Percentiles rank a stretch among this genome's conserved stretches.
phyloP scores from a whole-genome alignment of 2,113 vertebrate genomes.

The Gallinago undulata region DNA sequence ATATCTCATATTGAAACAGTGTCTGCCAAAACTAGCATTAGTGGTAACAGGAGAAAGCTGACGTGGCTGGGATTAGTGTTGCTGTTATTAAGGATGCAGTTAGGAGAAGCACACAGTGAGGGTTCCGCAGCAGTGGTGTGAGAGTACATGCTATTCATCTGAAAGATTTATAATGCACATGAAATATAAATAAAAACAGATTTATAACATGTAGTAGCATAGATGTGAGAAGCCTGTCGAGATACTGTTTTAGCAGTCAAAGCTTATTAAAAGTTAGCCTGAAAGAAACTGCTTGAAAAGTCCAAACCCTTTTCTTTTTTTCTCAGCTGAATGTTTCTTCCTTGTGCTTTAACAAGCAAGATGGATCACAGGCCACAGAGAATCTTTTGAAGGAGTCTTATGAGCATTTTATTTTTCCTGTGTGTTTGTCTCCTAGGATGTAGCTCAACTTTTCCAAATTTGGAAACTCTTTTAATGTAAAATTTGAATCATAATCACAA shows the following conservation, averaged over 20 bases:
- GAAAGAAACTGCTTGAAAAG: not conserved
- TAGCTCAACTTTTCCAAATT: not conserved
- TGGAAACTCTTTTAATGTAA: not conserved
- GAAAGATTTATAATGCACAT: not conserved
- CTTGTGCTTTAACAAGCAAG: not conserved
- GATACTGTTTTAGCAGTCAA: not conserved
- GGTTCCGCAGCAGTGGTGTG: not conserved
- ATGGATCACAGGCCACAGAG: not conserved
- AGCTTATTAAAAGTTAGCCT: not conserved
- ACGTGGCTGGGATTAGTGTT: not conserved
- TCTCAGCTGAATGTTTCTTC: not conserved
- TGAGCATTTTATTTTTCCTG: not conserved
- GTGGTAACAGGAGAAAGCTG: not conserved
- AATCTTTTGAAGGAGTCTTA: not conserved
- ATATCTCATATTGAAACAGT: not conserved
- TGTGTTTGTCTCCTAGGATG: not conserved
- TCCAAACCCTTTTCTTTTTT: not conserved
- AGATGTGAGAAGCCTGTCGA: not conserved
- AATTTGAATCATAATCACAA: not conserved
- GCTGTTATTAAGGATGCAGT: not conserved
- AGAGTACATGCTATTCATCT: not conserved
- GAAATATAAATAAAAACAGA: not conserved
- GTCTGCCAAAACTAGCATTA: not conserved
- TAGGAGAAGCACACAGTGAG: not conserved
- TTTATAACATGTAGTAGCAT: not conserved